These are phyloP conservation scores for Rostratula benghalensis DNA, from an alignment of 2,113 vertebrate species.

Conservation along the genomic window DNA sequence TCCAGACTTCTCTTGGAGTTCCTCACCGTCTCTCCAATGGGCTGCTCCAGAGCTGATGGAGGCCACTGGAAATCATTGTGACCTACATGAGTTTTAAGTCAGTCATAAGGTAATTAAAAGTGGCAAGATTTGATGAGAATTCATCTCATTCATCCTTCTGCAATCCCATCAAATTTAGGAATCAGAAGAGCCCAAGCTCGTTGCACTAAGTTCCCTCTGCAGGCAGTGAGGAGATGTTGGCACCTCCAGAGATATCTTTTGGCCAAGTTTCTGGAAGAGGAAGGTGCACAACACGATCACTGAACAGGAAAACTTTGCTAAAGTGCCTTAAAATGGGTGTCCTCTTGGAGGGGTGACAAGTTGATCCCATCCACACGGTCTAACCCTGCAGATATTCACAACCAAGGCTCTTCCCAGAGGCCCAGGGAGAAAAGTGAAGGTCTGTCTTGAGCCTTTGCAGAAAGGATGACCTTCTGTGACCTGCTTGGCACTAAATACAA, in stretches of 20 bases:
- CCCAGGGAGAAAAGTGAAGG: background rate
- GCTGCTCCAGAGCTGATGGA: background rate
- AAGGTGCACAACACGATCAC: fast-evolving
- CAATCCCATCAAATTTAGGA: background rate
- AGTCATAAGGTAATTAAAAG: background rate
- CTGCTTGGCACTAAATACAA: background rate
- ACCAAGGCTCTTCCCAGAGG: background rate
- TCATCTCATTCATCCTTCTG: background rate
- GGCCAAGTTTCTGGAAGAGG: background rate
- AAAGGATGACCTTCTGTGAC: background rate
- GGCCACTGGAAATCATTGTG: background rate
- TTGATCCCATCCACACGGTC: background rate
- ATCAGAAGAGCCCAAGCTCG: fast-evolving
- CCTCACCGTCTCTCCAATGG: too few relatives aligned
- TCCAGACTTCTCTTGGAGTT: background rate
- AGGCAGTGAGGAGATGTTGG: background rate
- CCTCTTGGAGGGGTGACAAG: fast-evolving
- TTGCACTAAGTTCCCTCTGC: background rate
- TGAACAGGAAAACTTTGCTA: background rate
- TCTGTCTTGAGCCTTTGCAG: background rate
- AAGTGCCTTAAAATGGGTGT: background rate
- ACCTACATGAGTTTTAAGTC: background rate
- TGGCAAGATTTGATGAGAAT: background rate
- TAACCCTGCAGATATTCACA: background rate
- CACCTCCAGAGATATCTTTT: background rate